A percentile compares a stretch with the other conserved stretches of the same genome.
These are phyloP conservation scores for Turdus rufiventris DNA, from an alignment of 2,113 vertebrate species.

Conservation along the genomic window DNA sequence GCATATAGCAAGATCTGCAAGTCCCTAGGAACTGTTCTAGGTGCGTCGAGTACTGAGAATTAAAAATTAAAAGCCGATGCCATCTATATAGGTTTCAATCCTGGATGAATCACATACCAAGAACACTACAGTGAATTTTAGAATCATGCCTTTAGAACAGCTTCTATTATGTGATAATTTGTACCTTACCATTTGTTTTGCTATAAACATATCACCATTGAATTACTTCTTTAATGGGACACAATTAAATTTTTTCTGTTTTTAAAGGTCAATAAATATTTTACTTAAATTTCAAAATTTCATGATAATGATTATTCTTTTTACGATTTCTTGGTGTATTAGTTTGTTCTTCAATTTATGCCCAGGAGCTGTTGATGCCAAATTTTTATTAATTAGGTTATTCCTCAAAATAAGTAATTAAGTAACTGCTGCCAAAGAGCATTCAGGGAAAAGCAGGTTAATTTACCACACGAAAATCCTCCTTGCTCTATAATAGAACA, in stretches of 20 bases:
- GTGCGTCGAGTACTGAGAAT: neutral
- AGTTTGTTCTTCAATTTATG: neutral
- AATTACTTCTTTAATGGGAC: neutral
- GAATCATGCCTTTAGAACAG: neutral
- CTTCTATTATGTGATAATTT: neutral
- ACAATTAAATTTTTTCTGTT: neutral
- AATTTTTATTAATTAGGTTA: neutral
- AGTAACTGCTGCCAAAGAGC: neutral
- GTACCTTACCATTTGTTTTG: neutral
- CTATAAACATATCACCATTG: neutral
- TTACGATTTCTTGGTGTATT: neutral
- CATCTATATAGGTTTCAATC: accelerated
- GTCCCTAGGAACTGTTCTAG: neutral
- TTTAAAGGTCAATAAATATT: neutral
- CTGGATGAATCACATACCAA: neutral
- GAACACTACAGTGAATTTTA: neutral
- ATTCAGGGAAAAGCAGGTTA: neutral
- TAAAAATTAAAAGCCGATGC: neutral
- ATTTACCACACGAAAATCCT: neutral
- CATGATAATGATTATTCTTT: neutral
- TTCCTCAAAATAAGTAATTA: neutral
- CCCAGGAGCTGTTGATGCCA: neutral
- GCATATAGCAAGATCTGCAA: neutral
- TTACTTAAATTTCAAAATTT: neutral
- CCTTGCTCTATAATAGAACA: neutral